Conservation (phyloP, 2,888 invertebrate species). For the Lucinisca nassula region DNA sequence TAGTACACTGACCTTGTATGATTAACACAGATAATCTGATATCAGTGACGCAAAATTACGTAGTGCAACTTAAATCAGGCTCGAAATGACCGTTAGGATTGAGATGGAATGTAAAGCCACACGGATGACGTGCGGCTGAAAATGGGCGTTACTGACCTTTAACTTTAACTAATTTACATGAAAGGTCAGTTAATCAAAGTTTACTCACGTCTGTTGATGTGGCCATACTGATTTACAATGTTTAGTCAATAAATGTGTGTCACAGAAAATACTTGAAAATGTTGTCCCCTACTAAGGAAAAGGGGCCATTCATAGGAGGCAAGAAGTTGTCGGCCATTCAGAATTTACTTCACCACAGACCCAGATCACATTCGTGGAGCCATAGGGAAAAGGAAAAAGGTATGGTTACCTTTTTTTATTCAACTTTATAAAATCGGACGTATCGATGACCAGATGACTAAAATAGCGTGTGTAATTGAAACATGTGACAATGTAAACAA, state of each 20-base stretch:
- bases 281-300: slow-evolving; percentile 58
- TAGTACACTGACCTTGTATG: no score
- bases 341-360: slow-evolving; percentile 57
- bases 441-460: neutral
- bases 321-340: slow-evolving; percentile 62
- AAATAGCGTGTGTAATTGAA: neutral
- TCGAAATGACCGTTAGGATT: no score
- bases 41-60: no score
- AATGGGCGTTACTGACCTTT: neutral
- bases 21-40: no score
- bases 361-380: slow-evolving; percentile 44
- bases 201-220: neutral
- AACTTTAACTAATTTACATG: slow-evolving; percentile 8
- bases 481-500: neutral
- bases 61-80: no score
- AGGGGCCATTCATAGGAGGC: slow-evolving; percentile 58
- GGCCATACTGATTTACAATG: neutral
- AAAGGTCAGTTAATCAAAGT: slow-evolving; percentile 28
- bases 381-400: slow-evolving; percentile 51
- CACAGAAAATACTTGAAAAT: neutral
- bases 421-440: neutral
- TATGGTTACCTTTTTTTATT: neutral
- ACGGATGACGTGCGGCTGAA: no score
- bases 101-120: no score
- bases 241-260: neutral